phyloP scores from a whole-genome alignment of 2,113 vertebrate species.

The Hemibagrus wyckioides region DNA sequence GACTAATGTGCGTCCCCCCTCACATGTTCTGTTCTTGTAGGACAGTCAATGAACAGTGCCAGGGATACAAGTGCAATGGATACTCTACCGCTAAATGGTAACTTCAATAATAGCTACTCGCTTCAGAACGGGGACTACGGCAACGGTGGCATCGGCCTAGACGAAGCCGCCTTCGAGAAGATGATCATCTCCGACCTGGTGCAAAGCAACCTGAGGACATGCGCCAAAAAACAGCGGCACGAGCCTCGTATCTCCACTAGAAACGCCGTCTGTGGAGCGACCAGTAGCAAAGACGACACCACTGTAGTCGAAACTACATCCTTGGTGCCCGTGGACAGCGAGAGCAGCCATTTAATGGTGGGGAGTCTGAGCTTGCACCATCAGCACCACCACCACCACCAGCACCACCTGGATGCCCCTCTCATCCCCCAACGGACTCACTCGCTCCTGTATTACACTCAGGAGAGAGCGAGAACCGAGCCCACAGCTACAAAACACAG shows the following conservation, averaged over 20 bases:
- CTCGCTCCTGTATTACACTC: constrained; percentile 97
- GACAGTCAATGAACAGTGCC: constrained; percentile 99
- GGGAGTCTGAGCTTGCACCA: constrained; percentile 87
- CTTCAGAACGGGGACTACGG: constrained; percentile 93
- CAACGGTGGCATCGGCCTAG: constrained; percentile 93
- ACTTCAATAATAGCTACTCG: constrained; percentile 99
- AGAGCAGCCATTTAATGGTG: constrained; percentile 53
- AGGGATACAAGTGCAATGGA: constrained; percentile 99
- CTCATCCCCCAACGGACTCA: constrained; percentile 99
- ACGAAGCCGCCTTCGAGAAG: constrained; percentile 98
- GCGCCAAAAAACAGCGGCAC: constrained; percentile 87
- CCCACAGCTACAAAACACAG: constrained; percentile 87
- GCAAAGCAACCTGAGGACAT: constrained; percentile 96
- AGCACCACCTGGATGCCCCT: constrained; percentile 80
- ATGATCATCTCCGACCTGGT: constrained; percentile 99
- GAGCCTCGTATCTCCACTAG: constrained; percentile 84
- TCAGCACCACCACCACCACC: constrained; percentile 58
- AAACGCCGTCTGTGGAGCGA: constrained; percentile 81
- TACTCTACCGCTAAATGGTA: constrained; percentile 99
- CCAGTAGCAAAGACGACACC: constrained; percentile 88
- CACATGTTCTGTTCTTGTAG: constrained; percentile 80
- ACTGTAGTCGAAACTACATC: constrained; percentile 91
- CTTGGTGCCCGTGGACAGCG: constrained; percentile 85
- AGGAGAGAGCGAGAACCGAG: constrained; percentile 90
- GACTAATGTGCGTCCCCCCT: constrained; percentile 60